Evolutionary conservation across 1,140 invertebrate genomes (phyloP).

Genomic region (Geopemphigus sp.): DNA sequence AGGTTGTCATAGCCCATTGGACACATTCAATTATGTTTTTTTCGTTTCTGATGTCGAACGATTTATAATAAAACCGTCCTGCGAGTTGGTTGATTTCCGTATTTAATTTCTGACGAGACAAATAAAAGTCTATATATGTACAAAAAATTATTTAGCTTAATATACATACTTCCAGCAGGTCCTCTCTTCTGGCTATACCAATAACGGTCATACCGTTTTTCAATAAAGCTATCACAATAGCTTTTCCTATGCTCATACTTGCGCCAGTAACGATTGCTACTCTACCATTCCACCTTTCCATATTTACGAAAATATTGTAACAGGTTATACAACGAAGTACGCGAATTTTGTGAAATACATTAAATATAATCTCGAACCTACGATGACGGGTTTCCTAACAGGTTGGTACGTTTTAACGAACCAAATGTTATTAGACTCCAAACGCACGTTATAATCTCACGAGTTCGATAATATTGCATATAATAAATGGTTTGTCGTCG

Average conservation of each 20-base stretch:
- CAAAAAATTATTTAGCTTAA: not conserved
- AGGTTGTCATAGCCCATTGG: not conserved
- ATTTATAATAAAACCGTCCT: conserved; percentile 16
- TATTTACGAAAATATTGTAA: not conserved
- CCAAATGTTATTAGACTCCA: no score
- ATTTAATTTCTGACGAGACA: not conserved
- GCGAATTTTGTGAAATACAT: no score
- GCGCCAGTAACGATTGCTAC: conserved; percentile 67
- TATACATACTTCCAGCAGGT: conserved; percentile 57
- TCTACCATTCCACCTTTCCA: conserved; percentile 61
- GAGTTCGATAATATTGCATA: no score
- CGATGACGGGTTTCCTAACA: no score
- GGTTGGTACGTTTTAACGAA: no score
- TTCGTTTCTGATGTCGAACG: conserved; percentile 16
- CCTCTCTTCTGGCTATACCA: conserved; percentile 61
- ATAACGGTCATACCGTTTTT: conserved; percentile 63
- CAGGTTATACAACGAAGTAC: no score
- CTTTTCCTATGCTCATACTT: conserved; percentile 64
- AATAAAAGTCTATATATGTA: not conserved
- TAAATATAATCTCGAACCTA: no score
- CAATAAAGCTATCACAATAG: conserved; percentile 57
- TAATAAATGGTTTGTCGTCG: no score
- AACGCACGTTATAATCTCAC: no score
- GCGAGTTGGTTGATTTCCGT: not conserved
- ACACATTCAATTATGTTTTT: conserved; percentile 20